Conservation (phyloP, 2,888 invertebrate species). For the Pteria penguin region DNA sequence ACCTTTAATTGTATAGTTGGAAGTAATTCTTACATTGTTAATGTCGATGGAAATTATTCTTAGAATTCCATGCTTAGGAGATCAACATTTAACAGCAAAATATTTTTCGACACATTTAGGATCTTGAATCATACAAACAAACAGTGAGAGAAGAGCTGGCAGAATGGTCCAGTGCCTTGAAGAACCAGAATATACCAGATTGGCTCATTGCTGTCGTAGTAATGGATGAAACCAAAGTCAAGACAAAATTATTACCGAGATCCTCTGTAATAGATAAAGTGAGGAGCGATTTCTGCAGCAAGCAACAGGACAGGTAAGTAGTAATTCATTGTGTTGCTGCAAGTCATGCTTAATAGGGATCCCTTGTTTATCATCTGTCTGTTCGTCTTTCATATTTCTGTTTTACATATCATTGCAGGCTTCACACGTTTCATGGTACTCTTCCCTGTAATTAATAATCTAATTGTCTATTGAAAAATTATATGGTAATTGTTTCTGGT, state of each 20-base stretch:
- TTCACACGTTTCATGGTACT: too few relatives aligned
- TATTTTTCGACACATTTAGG: slow-evolving; percentile 83
- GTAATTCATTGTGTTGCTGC: too few relatives aligned
- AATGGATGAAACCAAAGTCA: slow-evolving; percentile 90
- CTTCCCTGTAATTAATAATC: too few relatives aligned
- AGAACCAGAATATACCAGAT: slow-evolving; percentile 88
- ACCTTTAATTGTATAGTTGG: too few relatives aligned
- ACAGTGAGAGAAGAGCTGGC: slow-evolving; percentile 93
- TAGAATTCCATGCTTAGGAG: background rate
- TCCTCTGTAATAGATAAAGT: slow-evolving; percentile 97
- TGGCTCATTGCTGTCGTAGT: slow-evolving; percentile 97
- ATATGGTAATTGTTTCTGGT: too few relatives aligned
- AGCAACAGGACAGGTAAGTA: slow-evolving; percentile 88
- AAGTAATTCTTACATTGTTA: too few relatives aligned
- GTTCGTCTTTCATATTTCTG: too few relatives aligned
- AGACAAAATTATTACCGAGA: slow-evolving; percentile 91
- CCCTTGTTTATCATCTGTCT: too few relatives aligned
- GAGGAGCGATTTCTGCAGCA: slow-evolving; percentile 94
- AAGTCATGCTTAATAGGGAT: too few relatives aligned
- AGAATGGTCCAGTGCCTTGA: slow-evolving; percentile 90
- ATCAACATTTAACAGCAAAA: background rate
- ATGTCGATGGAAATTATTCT: too few relatives aligned
- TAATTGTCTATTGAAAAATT: too few relatives aligned
- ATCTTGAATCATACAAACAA: slow-evolving; percentile 93
- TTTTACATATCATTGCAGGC: too few relatives aligned